These are phyloP conservation scores for Manis pentadactyla DNA, from an alignment of 2,797 vertebrate genomes.

Conservation along the genomic window DNA sequence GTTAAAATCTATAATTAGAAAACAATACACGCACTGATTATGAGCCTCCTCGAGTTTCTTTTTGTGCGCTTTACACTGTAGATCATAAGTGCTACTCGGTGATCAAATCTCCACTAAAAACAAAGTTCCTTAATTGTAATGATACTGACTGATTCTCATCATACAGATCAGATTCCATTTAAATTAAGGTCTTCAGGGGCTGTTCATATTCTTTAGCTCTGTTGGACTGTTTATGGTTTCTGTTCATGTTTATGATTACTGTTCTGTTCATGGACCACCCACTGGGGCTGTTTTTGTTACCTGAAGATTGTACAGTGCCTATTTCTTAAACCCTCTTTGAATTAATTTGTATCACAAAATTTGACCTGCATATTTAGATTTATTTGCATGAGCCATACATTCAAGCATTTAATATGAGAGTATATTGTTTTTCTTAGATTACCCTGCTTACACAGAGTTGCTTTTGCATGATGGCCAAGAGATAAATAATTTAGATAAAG, in stretches of 20 bases:
- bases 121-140: neutral
- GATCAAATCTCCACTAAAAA: neutral
- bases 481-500: neutral
- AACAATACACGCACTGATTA: neutral
- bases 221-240: neutral
- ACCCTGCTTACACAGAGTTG: neutral
- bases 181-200: neutral
- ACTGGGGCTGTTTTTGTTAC: neutral
- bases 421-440: neutral
- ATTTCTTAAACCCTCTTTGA: neutral
- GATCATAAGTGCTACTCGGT: neutral
- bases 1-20: neutral
- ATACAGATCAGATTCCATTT: conserved; percentile 11
- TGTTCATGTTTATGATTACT: neutral
- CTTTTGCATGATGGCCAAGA: neutral
- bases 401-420: neutral
- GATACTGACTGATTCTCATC: conserved; percentile 13
- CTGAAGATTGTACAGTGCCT: neutral
- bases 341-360: conserved; percentile 1
- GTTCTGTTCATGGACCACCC: neutral
- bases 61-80: neutral
- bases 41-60: neutral
- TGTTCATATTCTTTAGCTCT: neutral
- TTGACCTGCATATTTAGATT: conserved; percentile 7
- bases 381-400: neutral